A percentile compares a stretch with the other conserved stretches of the same genome.
Conservation (phyloP, 2,113 vertebrate species). For the Hypanus sabinus region DNA sequence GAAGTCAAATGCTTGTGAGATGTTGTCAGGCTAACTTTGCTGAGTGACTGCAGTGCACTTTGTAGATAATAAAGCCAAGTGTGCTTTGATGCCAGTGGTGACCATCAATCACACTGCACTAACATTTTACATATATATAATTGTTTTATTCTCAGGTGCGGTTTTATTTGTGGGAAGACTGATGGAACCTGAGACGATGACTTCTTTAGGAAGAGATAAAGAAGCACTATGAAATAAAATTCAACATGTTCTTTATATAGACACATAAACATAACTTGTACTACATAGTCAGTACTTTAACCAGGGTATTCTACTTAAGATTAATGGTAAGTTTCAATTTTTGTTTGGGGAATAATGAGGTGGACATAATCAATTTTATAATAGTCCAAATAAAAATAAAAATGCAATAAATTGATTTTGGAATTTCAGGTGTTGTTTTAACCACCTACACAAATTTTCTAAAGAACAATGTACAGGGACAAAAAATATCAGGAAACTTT, state of each 20-base stretch:
- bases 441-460: not conserved
- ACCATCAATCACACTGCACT: not conserved
- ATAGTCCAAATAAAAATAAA: not conserved
- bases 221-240: conserved; percentile 34
- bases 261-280: not conserved
- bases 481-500: too few relatives aligned
- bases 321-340: too few relatives aligned
- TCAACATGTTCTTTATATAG: not conserved
- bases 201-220: conserved; percentile 43
- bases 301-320: too few relatives aligned
- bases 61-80: too few relatives aligned
- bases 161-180: conserved; percentile 51
- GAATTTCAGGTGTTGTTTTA: not conserved
- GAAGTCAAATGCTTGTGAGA: too few relatives aligned
- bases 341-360: not conserved
- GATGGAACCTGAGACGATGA: conserved; percentile 47
- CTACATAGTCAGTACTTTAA: too few relatives aligned
- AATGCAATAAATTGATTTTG: not conserved
- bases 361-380: not conserved
- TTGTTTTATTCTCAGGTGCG: conserved; percentile 42
- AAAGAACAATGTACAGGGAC: too few relatives aligned
- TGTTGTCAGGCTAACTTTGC: too few relatives aligned
- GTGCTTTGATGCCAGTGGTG: not conserved
- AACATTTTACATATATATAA: not conserved
- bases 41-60: too few relatives aligned